Evolutionary conservation across 1,140 invertebrate species (phyloP).

Genomic region (Caenorhabditis latens): DNA sequence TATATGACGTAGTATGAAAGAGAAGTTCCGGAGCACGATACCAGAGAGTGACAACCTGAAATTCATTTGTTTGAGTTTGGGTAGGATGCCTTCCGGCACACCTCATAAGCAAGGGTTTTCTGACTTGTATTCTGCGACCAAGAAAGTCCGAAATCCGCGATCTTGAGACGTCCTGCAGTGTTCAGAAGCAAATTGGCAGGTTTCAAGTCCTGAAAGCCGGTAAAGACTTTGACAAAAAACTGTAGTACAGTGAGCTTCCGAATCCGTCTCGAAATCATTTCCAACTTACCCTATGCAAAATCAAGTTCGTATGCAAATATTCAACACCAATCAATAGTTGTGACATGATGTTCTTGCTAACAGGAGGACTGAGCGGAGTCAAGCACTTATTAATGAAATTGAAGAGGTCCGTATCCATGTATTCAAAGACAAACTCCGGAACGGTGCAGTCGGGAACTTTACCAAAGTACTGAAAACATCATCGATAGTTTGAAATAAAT

Average conservation of each 20-base stretch:
- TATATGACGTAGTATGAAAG: conserved; percentile 93
- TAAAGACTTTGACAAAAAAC: too few relatives aligned
- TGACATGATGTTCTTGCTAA: conserved; percentile 95
- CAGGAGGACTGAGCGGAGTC: conserved; percentile 89
- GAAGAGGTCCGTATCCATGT: too few relatives aligned
- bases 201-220: conserved; percentile 87
- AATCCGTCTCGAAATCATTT: too few relatives aligned
- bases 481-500: neutral
- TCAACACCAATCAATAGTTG: conserved; percentile 95
- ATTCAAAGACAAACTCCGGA: too few relatives aligned
- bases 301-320: conserved; percentile 95
- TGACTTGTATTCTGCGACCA: conserved; percentile 95
- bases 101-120: conserved; percentile 61
- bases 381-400: conserved; percentile 82
- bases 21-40: conserved; percentile 89
- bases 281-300: conserved; percentile 86
- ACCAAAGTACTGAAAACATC: too few relatives aligned
- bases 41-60: conserved; percentile 87
- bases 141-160: conserved; percentile 96
- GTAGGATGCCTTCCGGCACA: too few relatives aligned
- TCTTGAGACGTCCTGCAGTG: conserved; percentile 89
- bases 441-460: too few relatives aligned
- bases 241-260: too few relatives aligned
- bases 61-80: too few relatives aligned
- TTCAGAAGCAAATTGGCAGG: conserved; percentile 98